phyloP scores from a whole-genome alignment of 1,140 invertebrate species.

The Leptonema lineaticorne region DNA sequence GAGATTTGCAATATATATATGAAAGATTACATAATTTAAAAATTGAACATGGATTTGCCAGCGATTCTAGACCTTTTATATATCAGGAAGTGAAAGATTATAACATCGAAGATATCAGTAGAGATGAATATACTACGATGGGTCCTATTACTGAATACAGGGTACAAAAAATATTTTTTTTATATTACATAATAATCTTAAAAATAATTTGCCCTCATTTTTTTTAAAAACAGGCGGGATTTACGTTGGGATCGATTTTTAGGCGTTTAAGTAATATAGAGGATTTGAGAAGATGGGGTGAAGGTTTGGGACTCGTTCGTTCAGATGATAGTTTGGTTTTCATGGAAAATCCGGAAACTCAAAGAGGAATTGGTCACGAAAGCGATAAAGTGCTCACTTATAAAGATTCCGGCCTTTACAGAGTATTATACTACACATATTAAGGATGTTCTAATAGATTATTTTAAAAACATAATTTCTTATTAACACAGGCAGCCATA shows the following conservation, averaged over 20 bases:
- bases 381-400: constrained; percentile 54
- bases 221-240: constrained; percentile 54
- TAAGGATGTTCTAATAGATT: too few relatives aligned
- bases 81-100: constrained; percentile 75
- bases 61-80: constrained; percentile 56
- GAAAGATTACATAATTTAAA: constrained; percentile 56
- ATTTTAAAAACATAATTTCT: constrained; percentile 1
- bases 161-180: constrained; percentile 44
- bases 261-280: constrained; percentile 47
- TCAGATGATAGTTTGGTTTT: constrained; percentile 54
- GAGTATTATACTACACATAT: constrained; percentile 57
- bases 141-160: constrained; percentile 70
- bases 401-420: constrained; percentile 61
- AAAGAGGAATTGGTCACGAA: constrained; percentile 51
- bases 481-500: constrained; percentile 66
- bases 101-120: constrained; percentile 56
- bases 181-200: constrained; percentile 4
- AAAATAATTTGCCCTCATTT: too few relatives aligned
- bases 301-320: constrained; percentile 59
- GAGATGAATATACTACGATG: constrained; percentile 57
- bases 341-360: constrained; percentile 56
- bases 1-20: constrained; percentile 56
- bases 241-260: constrained; percentile 51
- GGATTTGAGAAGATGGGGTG: constrained; percentile 57
- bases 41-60: constrained; percentile 53